Conservation (phyloP, 2,888 invertebrate genomes). For the Sinelater perroti region DNA sequence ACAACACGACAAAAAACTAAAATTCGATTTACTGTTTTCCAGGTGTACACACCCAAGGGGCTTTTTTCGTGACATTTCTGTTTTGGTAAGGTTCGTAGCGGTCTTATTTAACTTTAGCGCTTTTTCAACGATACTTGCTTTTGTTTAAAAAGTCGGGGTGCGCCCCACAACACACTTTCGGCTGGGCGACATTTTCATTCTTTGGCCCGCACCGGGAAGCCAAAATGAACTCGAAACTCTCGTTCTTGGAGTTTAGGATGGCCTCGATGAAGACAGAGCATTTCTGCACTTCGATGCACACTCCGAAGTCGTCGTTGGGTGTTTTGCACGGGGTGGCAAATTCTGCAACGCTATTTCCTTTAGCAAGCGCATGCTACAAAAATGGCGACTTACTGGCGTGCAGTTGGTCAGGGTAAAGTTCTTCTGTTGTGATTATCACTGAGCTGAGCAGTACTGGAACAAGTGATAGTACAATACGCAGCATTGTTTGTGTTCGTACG, state of each 20-base stretch:
- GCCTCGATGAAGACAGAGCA: conserved; percentile 55
- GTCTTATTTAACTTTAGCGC: not conserved
- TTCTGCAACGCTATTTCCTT: conserved; percentile 43
- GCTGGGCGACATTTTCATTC: conserved; percentile 44
- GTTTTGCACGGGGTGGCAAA: conserved; percentile 57
- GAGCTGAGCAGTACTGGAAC: too few species aligned
- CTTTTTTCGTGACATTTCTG: too few species aligned
- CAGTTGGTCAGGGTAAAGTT: not conserved
- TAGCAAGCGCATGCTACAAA: not conserved
- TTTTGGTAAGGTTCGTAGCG: too few species aligned
- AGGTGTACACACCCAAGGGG: too few species aligned
- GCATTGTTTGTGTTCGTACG: too few species aligned
- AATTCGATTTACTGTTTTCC: too few species aligned
- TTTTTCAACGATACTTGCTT: conserved; percentile 5
- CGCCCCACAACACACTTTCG: conserved; percentile 56
- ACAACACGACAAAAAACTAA: too few species aligned
- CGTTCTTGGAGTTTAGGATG: not conserved
- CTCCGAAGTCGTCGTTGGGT: conserved; percentile 56
- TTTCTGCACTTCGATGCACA: conserved; percentile 59
- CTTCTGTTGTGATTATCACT: conserved; percentile 1
- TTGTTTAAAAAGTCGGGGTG: conserved; percentile 18
- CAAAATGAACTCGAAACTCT: conserved; percentile 44
- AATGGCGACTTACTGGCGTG: conserved; percentile 10
- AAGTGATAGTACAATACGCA: too few species aligned
- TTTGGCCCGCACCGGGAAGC: conserved; percentile 50